A percentile compares a stretch with the other conserved stretches of the same genome.
Conservation (phyloP, 2,797 vertebrate genomes). For the Pelodytes ibericus region DNA sequence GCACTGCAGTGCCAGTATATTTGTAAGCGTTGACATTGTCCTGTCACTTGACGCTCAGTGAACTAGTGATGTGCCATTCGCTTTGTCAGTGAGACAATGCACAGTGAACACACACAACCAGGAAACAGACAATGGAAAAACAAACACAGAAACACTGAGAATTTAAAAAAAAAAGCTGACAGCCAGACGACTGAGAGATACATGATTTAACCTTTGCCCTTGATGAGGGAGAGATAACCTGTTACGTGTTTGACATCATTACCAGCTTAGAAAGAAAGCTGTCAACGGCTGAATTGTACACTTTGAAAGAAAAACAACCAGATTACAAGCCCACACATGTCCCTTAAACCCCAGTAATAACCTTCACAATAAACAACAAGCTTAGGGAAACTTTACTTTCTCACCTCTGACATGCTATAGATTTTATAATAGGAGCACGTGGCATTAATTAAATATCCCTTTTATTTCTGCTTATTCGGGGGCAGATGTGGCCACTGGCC, state of each 20-base stretch:
- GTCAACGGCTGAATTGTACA: slow-evolving; percentile 25
- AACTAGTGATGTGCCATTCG: too few relatives aligned
- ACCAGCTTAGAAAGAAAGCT: neutral
- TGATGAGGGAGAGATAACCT: neutral
- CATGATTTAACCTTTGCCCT: slow-evolving; percentile 3
- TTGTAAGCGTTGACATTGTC: too few relatives aligned
- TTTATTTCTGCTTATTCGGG: too few relatives aligned
- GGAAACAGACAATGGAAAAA: neutral
- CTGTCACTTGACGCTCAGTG: too few relatives aligned
- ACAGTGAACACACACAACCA: neutral
- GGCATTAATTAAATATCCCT: too few relatives aligned
- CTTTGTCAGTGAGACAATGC: neutral
- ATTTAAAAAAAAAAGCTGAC: neutral
- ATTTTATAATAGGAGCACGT: too few relatives aligned
- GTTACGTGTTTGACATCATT: neutral
- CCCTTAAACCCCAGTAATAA: neutral
- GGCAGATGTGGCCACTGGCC: too few relatives aligned
- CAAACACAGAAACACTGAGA: neutral
- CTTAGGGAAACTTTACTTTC: too few relatives aligned
- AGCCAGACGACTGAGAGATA: neutral
- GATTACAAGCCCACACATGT: slow-evolving; percentile 32
- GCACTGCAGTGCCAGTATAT: too few relatives aligned
- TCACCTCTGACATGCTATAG: too few relatives aligned
- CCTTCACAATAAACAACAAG: neutral
- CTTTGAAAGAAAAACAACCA: slow-evolving; percentile 1